phyloP scores from a whole-genome alignment of 1,140 invertebrate genomes.

The Magallana angulata region DNA sequence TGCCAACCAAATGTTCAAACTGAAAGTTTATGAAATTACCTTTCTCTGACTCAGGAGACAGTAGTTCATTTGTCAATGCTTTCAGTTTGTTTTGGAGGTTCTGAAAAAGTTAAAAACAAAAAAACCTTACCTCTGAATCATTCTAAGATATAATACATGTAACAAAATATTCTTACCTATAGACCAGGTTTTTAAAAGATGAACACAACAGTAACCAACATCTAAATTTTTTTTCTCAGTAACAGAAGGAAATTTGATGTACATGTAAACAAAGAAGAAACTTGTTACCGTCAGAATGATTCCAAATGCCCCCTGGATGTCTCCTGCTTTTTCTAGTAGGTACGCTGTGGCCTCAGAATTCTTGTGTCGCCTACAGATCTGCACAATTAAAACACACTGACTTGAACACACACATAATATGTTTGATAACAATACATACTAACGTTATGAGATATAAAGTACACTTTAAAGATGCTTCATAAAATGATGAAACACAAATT shows the following conservation, averaged over 20 bases:
- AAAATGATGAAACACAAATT: too few species aligned
- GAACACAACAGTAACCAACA: neutral
- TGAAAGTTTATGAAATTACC: neutral
- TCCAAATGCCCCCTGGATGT: constrained; percentile 81
- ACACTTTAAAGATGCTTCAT: neutral
- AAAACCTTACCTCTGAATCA: too few species aligned
- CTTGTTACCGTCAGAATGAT: constrained; percentile 74
- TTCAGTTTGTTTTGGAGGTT: constrained; percentile 62
- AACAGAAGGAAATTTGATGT: neutral
- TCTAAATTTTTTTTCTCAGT: neutral
- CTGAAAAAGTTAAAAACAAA: constrained; percentile 39
- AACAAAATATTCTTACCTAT: neutral
- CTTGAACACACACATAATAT: neutral
- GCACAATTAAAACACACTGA: constrained; percentile 35
- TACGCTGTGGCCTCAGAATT: constrained; percentile 81
- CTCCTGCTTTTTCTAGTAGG: constrained; percentile 82
- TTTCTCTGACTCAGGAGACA: constrained; percentile 43
- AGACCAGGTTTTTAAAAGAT: neutral
- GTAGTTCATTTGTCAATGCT: constrained; percentile 50
- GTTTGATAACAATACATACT: neutral
- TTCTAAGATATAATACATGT: neutral
- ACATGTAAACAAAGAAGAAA: neutral
- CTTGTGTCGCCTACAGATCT: constrained; percentile 78
- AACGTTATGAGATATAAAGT: neutral
- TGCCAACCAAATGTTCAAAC: too few species aligned